Percentiles rank a stretch among this genome's conserved stretches.
Evolutionary conservation across 2,797 vertebrate genomes (phyloP).

Genomic region (Huso huso): DNA sequence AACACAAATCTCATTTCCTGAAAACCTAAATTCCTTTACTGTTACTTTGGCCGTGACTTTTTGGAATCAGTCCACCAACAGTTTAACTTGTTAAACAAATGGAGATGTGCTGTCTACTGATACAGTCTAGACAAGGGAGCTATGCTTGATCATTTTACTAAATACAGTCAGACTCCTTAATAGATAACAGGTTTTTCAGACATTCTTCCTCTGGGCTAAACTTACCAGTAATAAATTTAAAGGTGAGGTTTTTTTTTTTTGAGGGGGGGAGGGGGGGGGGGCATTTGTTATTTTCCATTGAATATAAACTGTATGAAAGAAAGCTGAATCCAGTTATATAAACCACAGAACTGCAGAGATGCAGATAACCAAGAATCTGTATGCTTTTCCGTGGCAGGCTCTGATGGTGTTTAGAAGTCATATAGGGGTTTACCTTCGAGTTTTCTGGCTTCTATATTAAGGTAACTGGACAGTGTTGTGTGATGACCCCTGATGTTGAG

Average conservation of each 20-base stretch:
- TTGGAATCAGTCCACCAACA: slow-evolving; percentile 14
- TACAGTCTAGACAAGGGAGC: slow-evolving; percentile 26
- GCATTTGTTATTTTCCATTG: slow-evolving; percentile 15
- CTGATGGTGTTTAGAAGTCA: no score
- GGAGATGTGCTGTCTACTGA: slow-evolving; percentile 14
- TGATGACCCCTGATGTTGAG: no score
- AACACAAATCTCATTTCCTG: no score
- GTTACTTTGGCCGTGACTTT: background rate
- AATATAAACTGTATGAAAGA: slow-evolving; percentile 6
- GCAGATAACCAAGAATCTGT: no score
- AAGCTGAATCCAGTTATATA: slow-evolving; percentile 13
- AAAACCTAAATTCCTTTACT: no score
- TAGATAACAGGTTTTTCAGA: slow-evolving; percentile 20
- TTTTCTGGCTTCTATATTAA: no score
- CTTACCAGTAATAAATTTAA: slow-evolving; percentile 20
- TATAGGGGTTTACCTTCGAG: no score
- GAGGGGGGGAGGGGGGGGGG: no score
- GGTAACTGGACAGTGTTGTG: no score
- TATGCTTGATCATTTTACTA: slow-evolving; percentile 22
- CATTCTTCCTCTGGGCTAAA: slow-evolving; percentile 18
- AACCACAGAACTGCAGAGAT: slow-evolving; percentile 1
- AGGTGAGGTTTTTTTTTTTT: slow-evolving; percentile 21
- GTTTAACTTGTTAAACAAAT: slow-evolving; percentile 14
- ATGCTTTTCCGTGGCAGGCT: no score
- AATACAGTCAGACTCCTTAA: slow-evolving; percentile 23